phyloP scores from a whole-genome alignment of 30 jellyfish, hydroid and myxozoan genomes.

The Turritopsis rubra region DNA sequence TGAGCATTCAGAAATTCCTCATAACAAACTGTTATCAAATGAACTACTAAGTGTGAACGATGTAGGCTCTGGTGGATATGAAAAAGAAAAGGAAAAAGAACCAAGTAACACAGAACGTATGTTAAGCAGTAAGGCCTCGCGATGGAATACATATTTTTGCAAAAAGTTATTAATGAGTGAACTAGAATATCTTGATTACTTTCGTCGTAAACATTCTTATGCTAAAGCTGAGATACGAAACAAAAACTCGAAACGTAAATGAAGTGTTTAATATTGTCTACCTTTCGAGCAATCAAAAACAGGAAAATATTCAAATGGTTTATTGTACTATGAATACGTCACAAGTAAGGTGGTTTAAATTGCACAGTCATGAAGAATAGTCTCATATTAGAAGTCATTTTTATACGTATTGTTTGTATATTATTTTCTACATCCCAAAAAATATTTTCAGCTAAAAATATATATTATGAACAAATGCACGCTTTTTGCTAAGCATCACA shows the following conservation, averaged over 20 bases:
- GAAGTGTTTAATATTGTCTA: no score
- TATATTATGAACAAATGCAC: no score
- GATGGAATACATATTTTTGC: slow-evolving; percentile 75
- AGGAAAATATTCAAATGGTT: neutral
- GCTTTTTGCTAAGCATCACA: no score
- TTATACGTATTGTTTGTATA: neutral
- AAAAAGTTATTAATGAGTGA: slow-evolving; percentile 74
- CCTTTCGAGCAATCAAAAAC: no score
- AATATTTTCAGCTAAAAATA: no score
- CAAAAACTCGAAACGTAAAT: neutral
- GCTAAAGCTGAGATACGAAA: slow-evolving; percentile 35
- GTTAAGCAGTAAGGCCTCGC: slow-evolving; percentile 55
- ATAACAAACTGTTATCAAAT: no score
- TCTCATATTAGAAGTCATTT: neutral
- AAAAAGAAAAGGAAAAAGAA: neutral
- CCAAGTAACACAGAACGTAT: slow-evolving; percentile 9
- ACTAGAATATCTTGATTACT: slow-evolving; percentile 74
- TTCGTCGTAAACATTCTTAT: slow-evolving; percentile 67
- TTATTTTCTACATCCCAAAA: no score
- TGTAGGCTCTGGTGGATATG: slow-evolving; percentile 23
- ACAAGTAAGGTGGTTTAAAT: neutral
- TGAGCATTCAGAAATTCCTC: neutral
- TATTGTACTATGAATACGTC: neutral
- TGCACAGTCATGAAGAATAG: no score
- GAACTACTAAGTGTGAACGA: neutral